phyloP scores from a whole-genome alignment of 2,797 vertebrate species.

The Neosilurus mollespiculum region DNA sequence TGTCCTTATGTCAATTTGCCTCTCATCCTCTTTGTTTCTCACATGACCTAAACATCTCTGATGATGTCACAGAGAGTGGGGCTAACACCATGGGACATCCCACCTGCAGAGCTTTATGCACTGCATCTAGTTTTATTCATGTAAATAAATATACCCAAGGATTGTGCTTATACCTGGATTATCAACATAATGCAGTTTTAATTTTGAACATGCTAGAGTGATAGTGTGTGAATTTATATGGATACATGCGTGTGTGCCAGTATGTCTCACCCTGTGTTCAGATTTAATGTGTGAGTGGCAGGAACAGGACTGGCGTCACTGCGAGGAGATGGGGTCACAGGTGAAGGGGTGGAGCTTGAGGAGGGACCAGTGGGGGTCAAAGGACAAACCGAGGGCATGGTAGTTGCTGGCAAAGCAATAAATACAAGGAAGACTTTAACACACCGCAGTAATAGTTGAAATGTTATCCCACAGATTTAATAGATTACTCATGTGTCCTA shows the following conservation, averaged over 20 bases:
- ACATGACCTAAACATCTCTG: too few relatives aligned
- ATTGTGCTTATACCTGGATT: too few relatives aligned
- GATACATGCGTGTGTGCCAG: neutral
- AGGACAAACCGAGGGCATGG: slow-evolving; percentile 84
- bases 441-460: neutral
- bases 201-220: neutral
- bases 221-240: slow-evolving; percentile 4
- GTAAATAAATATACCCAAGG: too few relatives aligned
- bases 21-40: too few relatives aligned
- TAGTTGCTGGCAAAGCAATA: slow-evolving; percentile 72
- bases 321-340: slow-evolving; percentile 83
- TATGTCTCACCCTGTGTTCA: slow-evolving; percentile 84
- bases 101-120: too few relatives aligned
- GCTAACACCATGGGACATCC: too few relatives aligned
- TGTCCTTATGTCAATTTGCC: too few relatives aligned
- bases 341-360: slow-evolving; percentile 80
- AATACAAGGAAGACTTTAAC: slow-evolving; percentile 30
- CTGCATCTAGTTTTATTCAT: too few relatives aligned
- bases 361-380: slow-evolving; percentile 79
- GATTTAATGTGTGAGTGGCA: slow-evolving; percentile 83
- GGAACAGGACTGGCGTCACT: slow-evolving; percentile 84
- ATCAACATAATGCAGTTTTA: neutral
- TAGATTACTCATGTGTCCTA: slow-evolving; percentile 46
- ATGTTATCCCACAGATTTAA: neutral
- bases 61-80: too few relatives aligned